Base-by-base conservation (phyloP, 1,140 invertebrate species). In the Lepidotrigona ventralis region DNA sequence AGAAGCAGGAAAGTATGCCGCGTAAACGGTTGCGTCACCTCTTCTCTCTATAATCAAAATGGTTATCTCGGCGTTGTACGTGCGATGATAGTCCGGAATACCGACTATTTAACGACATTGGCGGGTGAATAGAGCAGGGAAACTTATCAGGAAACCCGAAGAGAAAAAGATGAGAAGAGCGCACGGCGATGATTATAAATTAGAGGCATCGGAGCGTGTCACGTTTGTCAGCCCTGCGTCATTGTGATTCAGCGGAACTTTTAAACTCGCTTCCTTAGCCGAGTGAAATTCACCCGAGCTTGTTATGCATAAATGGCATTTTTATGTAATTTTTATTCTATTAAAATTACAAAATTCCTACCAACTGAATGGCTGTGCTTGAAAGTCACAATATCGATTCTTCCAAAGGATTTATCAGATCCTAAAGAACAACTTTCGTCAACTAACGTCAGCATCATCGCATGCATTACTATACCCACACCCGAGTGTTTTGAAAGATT, bases 21-120 rank as follows among this genome's bases (percentile, higher is more conserved):
- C 23, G 54, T 60, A 29, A 71, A 33, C 39, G 56, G 39, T 77
- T 66, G 70, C 60, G 81, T 71, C 85, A 33, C 26, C 60, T 58
- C 39, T 71, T 60, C 33, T 72, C 58, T 53, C 56, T 17, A 15
- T 46, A 33, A 56, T 86, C 29, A 21, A 29, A 56, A 56, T 60
- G 58, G 33, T 54, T 63, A 39, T 60, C 69, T 6, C 1, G 33
- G 23, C 6, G 39, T 69, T 39, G 21, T 46, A 46, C 39, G 39
- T 46, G 46, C 68, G 39, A 51, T 15, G 68, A 46, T 39, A 39
- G 14, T 70, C 39, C 21, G n/a, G 68, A 70, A 46, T n/a, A 70
- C 33, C 6, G 39, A 46, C 39, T 8, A 4, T 68, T 39, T 68
- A 68, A 68, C 66, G 19, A 21, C 21, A 9, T 70, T 46, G 23